phyloP scores from a whole-genome alignment of 2,113 vertebrate genomes.

The Heteronetta atricapilla region DNA sequence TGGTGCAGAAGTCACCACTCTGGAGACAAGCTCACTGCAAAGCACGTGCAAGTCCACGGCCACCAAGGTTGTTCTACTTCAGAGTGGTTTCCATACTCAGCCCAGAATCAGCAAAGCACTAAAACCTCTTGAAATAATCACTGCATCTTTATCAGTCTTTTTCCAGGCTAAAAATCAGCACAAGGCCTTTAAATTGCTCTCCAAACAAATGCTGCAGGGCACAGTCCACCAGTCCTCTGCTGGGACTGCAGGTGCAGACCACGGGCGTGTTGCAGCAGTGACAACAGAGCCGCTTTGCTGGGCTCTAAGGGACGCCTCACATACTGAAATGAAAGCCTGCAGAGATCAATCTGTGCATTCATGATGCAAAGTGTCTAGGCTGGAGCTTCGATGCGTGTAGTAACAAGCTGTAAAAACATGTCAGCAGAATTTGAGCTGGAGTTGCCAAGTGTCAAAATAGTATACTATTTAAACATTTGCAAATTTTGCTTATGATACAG shows the following conservation, averaged over 20 bases:
- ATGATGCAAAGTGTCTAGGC: background rate
- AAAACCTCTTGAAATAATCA: background rate
- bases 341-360: background rate
- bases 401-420: slow-evolving; percentile 48
- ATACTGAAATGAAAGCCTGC: background rate
- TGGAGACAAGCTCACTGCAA: background rate
- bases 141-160: background rate
- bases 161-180: background rate
- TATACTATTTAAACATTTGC: slow-evolving; percentile 1
- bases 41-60: fast-evolving
- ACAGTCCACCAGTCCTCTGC: background rate
- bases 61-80: background rate
- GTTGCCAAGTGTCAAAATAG: slow-evolving; percentile 53
- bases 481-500: slow-evolving; percentile 32
- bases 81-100: background rate
- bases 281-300: background rate
- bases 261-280: background rate
- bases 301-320: background rate
- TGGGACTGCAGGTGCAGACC: background rate
- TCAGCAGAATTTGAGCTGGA: slow-evolving; percentile 28
- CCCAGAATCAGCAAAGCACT: background rate
- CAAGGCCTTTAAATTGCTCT: background rate
- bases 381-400: background rate
- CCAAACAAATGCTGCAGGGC: background rate
- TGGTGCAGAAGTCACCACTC: background rate